phyloP scores from a whole-genome alignment of 2,888 invertebrate species.

The Vesta saturnalis region DNA sequence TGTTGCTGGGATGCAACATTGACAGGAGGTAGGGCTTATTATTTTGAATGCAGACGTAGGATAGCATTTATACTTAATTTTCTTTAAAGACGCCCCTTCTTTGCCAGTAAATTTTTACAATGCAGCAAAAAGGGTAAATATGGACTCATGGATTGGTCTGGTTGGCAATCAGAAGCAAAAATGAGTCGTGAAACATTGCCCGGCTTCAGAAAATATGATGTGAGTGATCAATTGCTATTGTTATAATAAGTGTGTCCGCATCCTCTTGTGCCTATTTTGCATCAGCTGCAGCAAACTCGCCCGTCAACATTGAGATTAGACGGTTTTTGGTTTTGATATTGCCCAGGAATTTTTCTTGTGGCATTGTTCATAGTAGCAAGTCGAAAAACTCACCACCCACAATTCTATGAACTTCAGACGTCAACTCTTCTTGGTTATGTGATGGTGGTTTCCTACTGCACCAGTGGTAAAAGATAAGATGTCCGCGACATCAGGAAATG shows the following conservation, averaged over 20 bases:
- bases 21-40: too few species aligned
- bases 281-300: conserved; percentile 17
- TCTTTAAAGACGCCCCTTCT: too few species aligned
- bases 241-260: too few species aligned
- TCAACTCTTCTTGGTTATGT: background rate
- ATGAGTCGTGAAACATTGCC: conserved; percentile 17
- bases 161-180: conserved; percentile 15
- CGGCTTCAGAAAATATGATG: too few species aligned
- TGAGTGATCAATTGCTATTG: too few species aligned
- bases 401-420: background rate
- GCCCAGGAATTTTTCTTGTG: conserved; percentile 15
- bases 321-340: conserved; percentile 18
- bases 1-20: too few species aligned
- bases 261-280: too few species aligned
- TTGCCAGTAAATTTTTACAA: too few species aligned
- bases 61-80: too few species aligned
- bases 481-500: background rate
- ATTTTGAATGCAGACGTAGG: too few species aligned
- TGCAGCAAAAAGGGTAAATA: conserved; percentile 18
- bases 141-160: too few species aligned
- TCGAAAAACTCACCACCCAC: background rate
- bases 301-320: conserved; percentile 17
- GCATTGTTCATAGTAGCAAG: too few species aligned
- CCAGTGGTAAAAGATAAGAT: background rate
- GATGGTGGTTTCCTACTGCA: background rate